These are phyloP conservation scores for Drosophila melanocephala DNA, from an alignment of 2,888 invertebrate genomes.

Conservation along the genomic window DNA sequence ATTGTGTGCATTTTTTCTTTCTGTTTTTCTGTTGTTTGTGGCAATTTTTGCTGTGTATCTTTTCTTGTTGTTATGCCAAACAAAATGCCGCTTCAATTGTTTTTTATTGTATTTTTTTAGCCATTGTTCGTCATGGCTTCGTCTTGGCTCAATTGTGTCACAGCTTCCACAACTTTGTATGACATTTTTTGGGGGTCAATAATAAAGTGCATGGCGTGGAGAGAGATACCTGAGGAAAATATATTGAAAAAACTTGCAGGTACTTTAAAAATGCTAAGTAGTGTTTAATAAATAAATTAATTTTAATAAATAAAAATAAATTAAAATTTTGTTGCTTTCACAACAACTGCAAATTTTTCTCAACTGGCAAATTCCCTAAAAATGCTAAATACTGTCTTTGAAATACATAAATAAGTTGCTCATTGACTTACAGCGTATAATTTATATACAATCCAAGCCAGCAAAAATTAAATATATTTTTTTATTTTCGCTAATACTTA, in stretches of 20 bases:
- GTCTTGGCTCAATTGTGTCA: constrained; percentile 65
- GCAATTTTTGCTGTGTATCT: constrained; percentile 52
- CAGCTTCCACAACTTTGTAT: constrained; percentile 51
- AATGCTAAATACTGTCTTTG: not conserved
- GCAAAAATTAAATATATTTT: not conserved
- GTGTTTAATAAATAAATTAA: not conserved
- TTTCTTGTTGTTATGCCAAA: constrained; percentile 48
- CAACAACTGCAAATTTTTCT: not conserved
- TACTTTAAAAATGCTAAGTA: not conserved
- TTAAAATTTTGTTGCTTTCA: not conserved
- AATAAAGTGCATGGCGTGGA: constrained; percentile 53
- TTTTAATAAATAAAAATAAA: not conserved
- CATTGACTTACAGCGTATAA: not conserved
- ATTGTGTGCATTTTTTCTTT: constrained; percentile 64
- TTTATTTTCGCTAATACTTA: not conserved
- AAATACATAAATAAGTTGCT: not conserved
- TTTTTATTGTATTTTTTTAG: constrained; percentile 40
- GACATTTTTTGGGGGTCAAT: constrained; percentile 62
- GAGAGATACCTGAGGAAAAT: not conserved
- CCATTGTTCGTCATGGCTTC: constrained; percentile 46
- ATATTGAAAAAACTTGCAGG: not conserved
- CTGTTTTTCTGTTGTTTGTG: constrained; percentile 48
- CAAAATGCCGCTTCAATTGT: constrained; percentile 57
- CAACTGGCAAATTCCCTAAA: not conserved
- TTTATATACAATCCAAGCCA: not conserved